Percentiles rank a stretch among this genome's conserved stretches.
Evolutionary conservation across 2,888 invertebrate genomes (phyloP).

Genomic region (Anorthoa munda): DNA sequence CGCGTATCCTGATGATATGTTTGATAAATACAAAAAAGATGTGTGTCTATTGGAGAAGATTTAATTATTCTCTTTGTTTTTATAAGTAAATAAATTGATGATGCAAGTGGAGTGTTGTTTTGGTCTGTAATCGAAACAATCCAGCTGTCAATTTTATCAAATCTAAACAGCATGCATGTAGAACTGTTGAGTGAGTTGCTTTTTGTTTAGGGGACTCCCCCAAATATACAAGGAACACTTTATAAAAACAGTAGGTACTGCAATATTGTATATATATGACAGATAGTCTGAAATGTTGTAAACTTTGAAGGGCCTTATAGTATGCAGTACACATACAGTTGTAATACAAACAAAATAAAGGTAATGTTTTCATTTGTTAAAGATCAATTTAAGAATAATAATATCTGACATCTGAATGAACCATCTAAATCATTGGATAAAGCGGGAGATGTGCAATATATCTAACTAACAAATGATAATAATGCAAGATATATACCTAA

Average conservation of each 20-base stretch:
- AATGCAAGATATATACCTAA: constrained; percentile 36
- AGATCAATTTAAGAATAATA: constrained; percentile 17
- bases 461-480: constrained; percentile 25
- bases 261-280: constrained; percentile 4
- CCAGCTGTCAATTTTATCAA: constrained; percentile 4
- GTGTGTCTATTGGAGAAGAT: neutral
- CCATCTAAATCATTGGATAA: neutral
- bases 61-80: neutral
- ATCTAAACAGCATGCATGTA: too few species aligned
- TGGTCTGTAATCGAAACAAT: constrained; percentile 11
- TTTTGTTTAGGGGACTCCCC: constrained; percentile 28
- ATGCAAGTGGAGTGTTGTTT: constrained; percentile 19
- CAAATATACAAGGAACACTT: neutral
- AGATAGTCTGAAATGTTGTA: neutral
- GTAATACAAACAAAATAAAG: neutral
- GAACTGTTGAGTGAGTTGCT: neutral
- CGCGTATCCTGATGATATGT: neutral
- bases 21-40: neutral
- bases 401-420: constrained; percentile 18
- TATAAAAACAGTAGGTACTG: neutral
- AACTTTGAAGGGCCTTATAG: neutral
- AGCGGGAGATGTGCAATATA: neutral
- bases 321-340: neutral
- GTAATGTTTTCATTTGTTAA: constrained; percentile 35
- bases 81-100: constrained; percentile 2